Percentiles rank a stretch among this genome's conserved stretches.
phyloP scores from a whole-genome alignment of 2,797 vertebrate genomes.

The Perdix hodgsoniae region DNA sequence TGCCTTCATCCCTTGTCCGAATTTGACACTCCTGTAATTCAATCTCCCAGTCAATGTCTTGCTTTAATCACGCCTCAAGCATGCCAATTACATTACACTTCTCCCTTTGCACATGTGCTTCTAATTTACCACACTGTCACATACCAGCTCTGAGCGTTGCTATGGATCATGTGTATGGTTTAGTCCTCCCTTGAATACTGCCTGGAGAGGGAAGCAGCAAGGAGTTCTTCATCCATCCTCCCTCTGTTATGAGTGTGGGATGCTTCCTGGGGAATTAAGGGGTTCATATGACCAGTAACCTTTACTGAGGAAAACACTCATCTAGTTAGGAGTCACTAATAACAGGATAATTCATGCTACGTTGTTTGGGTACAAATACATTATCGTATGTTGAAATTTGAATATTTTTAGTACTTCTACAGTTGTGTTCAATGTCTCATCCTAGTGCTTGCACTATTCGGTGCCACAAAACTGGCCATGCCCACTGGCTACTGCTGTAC shows the following conservation, averaged over 20 bases:
- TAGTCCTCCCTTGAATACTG: not conserved
- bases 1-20: not conserved
- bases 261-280: not conserved
- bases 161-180: not conserved
- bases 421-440: not conserved
- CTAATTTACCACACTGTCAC: constrained; percentile 33
- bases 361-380: not conserved
- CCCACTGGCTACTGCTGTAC: not conserved
- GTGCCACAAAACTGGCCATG: not conserved
- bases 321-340: not conserved
- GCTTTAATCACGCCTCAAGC: not conserved
- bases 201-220: not conserved
- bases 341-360: rapidly evolving
- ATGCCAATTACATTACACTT: constrained; percentile 21
- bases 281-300: rapidly evolving
- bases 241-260: not conserved
- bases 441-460: not conserved
- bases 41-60: constrained; percentile 40
- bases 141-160: not conserved
- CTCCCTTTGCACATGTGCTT: constrained; percentile 51
- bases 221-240: not conserved
- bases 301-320: not conserved
- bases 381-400: not conserved
- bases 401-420: not conserved
- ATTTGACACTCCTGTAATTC: constrained; percentile 35